Conservation (phyloP, 2,113 vertebrate species). For the Terrapene triunguis region DNA sequence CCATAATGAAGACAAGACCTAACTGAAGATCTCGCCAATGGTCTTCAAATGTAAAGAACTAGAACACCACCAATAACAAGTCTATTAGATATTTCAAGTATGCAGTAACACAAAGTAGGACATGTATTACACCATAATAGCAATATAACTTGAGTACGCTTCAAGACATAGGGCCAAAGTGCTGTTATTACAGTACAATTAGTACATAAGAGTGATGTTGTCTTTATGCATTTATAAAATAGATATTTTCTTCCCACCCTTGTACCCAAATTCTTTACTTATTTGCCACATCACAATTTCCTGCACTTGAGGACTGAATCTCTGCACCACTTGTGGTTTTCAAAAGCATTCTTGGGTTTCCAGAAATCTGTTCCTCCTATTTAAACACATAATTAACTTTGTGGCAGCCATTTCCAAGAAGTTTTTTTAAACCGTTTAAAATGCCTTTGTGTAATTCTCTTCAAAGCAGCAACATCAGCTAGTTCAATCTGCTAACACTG, state of each 20-base stretch:
- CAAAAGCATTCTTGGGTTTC: slow-evolving; percentile 29
- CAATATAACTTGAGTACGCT: not conserved
- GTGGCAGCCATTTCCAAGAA: not conserved
- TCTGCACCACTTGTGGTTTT: not conserved
- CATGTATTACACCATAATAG: rapidly evolving
- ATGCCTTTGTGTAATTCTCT: not conserved
- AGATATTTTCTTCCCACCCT: not conserved
- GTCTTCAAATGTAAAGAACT: not conserved
- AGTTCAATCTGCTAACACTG: slow-evolving; percentile 1
- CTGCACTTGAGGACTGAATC: not conserved
- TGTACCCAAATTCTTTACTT: not conserved
- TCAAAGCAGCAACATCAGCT: not conserved
- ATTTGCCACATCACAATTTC: not conserved
- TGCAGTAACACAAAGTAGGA: not conserved
- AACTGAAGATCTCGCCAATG: not conserved
- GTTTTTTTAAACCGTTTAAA: slow-evolving; percentile 5
- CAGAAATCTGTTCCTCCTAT: slow-evolving; percentile 26
- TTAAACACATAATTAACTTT: slow-evolving; percentile 47
- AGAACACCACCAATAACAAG: not conserved
- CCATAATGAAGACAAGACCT: no score
- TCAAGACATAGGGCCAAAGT: not conserved
- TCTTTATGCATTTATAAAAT: not conserved
- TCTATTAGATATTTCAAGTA: not conserved
- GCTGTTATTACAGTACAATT: not conserved
- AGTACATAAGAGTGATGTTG: not conserved